Evolutionary conservation across 2,113 vertebrate genomes (phyloP).

Genomic region (Pontoporia blainvillei): DNA sequence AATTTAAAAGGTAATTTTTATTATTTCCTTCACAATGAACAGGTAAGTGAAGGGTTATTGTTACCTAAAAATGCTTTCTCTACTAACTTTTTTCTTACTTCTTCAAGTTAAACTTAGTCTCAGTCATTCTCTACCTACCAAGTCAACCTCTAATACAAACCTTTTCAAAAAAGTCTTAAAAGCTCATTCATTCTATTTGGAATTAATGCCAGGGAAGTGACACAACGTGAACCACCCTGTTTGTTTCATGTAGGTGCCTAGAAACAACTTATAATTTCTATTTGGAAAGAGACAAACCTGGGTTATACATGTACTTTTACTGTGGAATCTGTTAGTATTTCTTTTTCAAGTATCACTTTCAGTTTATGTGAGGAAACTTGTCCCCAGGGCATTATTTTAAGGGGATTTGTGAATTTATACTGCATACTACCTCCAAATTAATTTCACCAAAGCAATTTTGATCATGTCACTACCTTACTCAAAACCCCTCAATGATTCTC

Average conservation of each 20-base stretch:
- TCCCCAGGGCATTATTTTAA: conserved; percentile 27
- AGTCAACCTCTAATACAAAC: neutral
- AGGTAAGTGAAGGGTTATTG: neutral
- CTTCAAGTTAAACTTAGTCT: conserved; percentile 25
- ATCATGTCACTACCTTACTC: neutral
- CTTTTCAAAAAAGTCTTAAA: conserved; percentile 20
- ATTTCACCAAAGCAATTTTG: conserved; percentile 29
- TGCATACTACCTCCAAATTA: conserved; percentile 22
- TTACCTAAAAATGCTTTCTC: conserved; percentile 8
- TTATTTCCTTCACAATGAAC: neutral
- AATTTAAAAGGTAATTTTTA: neutral
- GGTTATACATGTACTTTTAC: conserved; percentile 19
- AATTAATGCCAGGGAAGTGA: conserved; percentile 26
- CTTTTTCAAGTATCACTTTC: conserved; percentile 38
- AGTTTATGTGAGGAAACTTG: conserved; percentile 45
- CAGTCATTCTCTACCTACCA: neutral
- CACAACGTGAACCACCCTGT: conserved; percentile 19
- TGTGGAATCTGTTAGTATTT: conserved; percentile 31
- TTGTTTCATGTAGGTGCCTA: conserved; percentile 38
- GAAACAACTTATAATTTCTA: conserved; percentile 57
- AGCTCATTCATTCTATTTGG: conserved; percentile 25
- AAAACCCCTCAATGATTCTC: neutral
- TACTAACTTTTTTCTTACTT: conserved; percentile 8
- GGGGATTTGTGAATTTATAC: conserved; percentile 29
- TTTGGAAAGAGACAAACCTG: conserved; percentile 29